phyloP scores from a whole-genome alignment of 2,113 vertebrate species.

The Pungitius pungitius region DNA sequence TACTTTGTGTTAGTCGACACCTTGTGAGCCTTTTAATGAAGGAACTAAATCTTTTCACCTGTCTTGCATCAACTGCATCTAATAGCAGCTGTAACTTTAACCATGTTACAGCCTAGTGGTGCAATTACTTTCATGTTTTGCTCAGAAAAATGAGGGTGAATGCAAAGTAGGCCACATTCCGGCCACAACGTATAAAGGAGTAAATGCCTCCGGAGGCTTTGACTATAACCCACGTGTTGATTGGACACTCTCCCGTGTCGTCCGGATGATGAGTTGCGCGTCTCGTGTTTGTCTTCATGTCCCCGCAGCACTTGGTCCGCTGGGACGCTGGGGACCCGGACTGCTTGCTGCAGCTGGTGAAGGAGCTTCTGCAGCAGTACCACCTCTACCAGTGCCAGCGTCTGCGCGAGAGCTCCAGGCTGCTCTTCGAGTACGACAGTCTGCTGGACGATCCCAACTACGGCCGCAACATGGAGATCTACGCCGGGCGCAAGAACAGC shows the following conservation, averaged over 20 bases:
- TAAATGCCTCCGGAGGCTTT: neutral
- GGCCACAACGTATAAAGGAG: no score
- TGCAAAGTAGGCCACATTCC: no score
- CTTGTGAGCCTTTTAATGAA: no score
- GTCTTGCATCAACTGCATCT: no score
- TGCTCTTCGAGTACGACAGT: constrained; percentile 98
- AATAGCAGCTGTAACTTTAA: no score
- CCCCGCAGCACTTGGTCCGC: constrained; percentile 87
- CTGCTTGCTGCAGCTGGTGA: constrained; percentile 93
- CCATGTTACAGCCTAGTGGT: no score
- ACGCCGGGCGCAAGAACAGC: constrained; percentile 96
- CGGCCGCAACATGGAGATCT: constrained; percentile 95
- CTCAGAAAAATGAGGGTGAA: no score
- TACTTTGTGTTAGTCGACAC: no score
- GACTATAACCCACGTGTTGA: neutral
- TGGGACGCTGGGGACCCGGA: constrained; percentile 94
- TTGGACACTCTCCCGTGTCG: constrained; percentile 9
- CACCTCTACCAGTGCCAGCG: constrained; percentile 95
- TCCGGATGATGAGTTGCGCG: neutral
- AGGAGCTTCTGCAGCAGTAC: constrained; percentile 97
- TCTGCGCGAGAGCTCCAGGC: constrained; percentile 93
- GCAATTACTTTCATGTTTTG: no score
- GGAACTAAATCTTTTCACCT: no score
- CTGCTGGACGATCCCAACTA: constrained; percentile 94
- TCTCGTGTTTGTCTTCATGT: constrained; percentile 10